phyloP scores from a whole-genome alignment of 2,888 invertebrate species.

The Drosophila melanosoma region DNA sequence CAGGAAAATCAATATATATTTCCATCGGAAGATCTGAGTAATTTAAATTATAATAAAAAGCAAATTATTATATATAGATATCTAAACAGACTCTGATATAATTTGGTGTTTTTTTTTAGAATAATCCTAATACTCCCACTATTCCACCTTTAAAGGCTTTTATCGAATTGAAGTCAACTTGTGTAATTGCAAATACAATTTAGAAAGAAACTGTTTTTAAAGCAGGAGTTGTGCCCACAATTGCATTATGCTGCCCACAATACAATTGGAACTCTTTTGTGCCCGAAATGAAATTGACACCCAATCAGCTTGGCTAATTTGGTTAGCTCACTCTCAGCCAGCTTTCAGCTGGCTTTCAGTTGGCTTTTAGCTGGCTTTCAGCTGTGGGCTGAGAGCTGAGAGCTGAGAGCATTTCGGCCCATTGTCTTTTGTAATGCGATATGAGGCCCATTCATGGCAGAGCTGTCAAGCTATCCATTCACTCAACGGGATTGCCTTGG shows the following conservation, averaged over 20 bases:
- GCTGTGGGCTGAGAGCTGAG: slow-evolving; percentile 1
- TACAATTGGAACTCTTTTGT: slow-evolving; percentile 29
- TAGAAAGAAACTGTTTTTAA: neutral
- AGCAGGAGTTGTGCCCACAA: slow-evolving; percentile 1
- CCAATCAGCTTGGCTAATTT: slow-evolving; percentile 61
- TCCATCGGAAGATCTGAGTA: neutral
- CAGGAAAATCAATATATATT: neutral
- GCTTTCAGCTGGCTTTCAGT: slow-evolving; percentile 1
- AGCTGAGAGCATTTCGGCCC: slow-evolving; percentile 22
- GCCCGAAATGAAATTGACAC: slow-evolving; percentile 53
- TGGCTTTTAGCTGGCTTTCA: slow-evolving; percentile 6
- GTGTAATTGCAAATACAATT: neutral
- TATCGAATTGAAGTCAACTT: neutral
- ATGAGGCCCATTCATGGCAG: slow-evolving; percentile 50
- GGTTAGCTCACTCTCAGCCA: slow-evolving; percentile 41
- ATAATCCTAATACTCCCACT: neutral
- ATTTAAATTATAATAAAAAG: neutral
- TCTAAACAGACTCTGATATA: neutral
- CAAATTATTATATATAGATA: too few species aligned
- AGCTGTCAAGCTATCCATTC: slow-evolving; percentile 58
- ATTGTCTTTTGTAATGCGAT: slow-evolving; percentile 78
- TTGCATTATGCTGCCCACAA: slow-evolving; percentile 25
- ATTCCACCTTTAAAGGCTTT: neutral
- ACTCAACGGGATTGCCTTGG: slow-evolving; percentile 60
- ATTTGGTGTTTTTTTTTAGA: neutral